Percentiles rank a stretch among this genome's conserved stretches.
Evolutionary conservation across 2,888 invertebrate species (phyloP).

Genomic region (Fragum whitleyi): DNA sequence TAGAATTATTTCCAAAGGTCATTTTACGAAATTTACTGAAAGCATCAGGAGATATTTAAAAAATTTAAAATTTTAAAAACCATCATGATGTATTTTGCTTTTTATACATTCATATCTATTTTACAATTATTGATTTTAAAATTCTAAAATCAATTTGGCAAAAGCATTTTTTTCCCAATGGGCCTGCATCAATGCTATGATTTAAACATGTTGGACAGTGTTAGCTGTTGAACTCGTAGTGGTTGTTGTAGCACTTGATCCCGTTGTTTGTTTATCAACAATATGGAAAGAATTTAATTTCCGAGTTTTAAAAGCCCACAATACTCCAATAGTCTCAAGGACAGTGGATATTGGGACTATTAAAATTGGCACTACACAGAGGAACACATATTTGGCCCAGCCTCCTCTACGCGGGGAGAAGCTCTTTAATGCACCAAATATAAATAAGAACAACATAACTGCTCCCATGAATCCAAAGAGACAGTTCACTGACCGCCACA

Average conservation of each 20-base stretch:
- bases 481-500: constrained; percentile 65
- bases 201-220: constrained; percentile 55
- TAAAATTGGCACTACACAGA: constrained; percentile 66
- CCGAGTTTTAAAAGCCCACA: constrained; percentile 64
- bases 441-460: constrained; percentile 73
- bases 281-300: constrained; percentile 73
- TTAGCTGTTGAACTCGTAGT: constrained; percentile 38
- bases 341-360: constrained; percentile 68
- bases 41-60: too few relatives aligned
- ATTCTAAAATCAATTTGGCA: too few relatives aligned
- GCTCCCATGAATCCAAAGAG: constrained; percentile 71
- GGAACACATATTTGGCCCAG: constrained; percentile 60
- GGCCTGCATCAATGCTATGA: too few relatives aligned
- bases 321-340: constrained; percentile 72
- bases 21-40: too few relatives aligned
- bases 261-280: constrained; percentile 70
- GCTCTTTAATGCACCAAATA: constrained; percentile 76
- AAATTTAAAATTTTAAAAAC: too few relatives aligned
- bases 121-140: too few relatives aligned
- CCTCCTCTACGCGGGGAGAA: constrained; percentile 72
- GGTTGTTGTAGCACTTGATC: constrained; percentile 23
- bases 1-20: too few relatives aligned
- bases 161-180: too few relatives aligned
- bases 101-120: too few relatives aligned
- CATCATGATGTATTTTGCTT: too few relatives aligned